A percentile compares a stretch with the other conserved stretches of the same genome.
Conservation (phyloP, 1,140 invertebrate genomes). For the Stegodyphus dumicola region DNA sequence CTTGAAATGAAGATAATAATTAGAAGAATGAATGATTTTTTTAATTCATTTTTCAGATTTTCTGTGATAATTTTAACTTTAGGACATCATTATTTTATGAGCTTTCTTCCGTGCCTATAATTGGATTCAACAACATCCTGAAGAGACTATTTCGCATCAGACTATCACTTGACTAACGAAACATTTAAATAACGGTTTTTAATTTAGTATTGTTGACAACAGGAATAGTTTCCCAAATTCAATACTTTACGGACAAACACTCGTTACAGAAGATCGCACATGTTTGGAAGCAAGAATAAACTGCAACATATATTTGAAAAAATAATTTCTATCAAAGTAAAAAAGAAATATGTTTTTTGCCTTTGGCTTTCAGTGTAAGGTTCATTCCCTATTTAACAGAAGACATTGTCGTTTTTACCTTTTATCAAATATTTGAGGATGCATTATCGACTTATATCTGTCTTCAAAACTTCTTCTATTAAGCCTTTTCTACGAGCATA, state of each 20-base stretch:
- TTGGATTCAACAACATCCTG: slow-evolving; percentile 38
- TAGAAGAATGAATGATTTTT: slow-evolving; percentile 5
- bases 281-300: slow-evolving; percentile 5
- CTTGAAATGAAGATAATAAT: background rate
- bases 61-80: slow-evolving; percentile 51
- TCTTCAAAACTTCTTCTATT: background rate
- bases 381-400: background rate
- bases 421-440: slow-evolving; percentile 1
- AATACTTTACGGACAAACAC: slow-evolving; percentile 28
- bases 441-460: slow-evolving; percentile 1
- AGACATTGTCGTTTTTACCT: background rate
- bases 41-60: slow-evolving; percentile 34
- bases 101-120: slow-evolving; percentile 54
- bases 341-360: slow-evolving; percentile 16
- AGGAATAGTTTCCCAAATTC: slow-evolving; percentile 9
- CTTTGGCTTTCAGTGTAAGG: background rate
- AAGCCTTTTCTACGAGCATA: slow-evolving; percentile 43
- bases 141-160: slow-evolving; percentile 14
- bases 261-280: slow-evolving; percentile 30
- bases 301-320: slow-evolving; percentile 15
- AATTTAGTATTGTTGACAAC: background rate
- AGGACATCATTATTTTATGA: slow-evolving; percentile 45
- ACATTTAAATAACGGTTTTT: slow-evolving; percentile 14
- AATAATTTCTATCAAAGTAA: slow-evolving; percentile 32
- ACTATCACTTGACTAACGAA: slow-evolving; percentile 2